Evolutionary conservation across 2,113 vertebrate genomes (phyloP), one percentile per base, ranked within the genome.

Genomic region (Tonatia bakeri): DNA sequence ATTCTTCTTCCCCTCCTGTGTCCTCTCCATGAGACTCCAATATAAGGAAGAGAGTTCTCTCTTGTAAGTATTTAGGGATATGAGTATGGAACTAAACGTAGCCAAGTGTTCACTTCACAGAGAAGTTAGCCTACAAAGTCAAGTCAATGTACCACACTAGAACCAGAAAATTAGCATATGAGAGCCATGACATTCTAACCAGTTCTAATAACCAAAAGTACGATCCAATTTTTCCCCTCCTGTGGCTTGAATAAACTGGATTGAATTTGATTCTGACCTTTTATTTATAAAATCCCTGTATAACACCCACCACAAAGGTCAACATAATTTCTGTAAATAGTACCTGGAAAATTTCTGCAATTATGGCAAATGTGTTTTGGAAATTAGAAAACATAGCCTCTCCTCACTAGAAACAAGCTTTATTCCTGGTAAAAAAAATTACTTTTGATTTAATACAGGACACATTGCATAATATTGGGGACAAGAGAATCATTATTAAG

Each of bases 261-360:
- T 86, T 72, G 16, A 45, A 91, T 93, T 94, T 89, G 40, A 16
- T 52, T 50, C 24, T 88, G n/a, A 94, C 19, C n/a, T 93, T 94
- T 76, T 12, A 69, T 56, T 90, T 92, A 90, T 76, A 86, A 96
- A 88, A 50, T 69, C 13, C 17, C 11, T 81, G 7, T 84, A 3
- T 87, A 95, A 92, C 73, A 76, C 13, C 20, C 31, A 87, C 31
- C 13, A 65, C 15, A 96, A 96, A 94, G 28, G 56, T 90, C 64
- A 96, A 26, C 7, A 65, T 92, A 28, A 94, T 87, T 80, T 92
- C 43, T 84, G 7, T 92, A 94, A 86, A 75, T 31, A 67, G 65
- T 36, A 70, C 24, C 70, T 92, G 14, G 31, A 72, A 94, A 94
- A 45, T 70, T 85, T 15, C 33, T 87, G 33, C 3, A 28, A 76